Evolutionary conservation across 2,888 invertebrate species (phyloP), one percentile per base, ranked within the genome.

Genomic region (Helobdella robusta): DNA sequence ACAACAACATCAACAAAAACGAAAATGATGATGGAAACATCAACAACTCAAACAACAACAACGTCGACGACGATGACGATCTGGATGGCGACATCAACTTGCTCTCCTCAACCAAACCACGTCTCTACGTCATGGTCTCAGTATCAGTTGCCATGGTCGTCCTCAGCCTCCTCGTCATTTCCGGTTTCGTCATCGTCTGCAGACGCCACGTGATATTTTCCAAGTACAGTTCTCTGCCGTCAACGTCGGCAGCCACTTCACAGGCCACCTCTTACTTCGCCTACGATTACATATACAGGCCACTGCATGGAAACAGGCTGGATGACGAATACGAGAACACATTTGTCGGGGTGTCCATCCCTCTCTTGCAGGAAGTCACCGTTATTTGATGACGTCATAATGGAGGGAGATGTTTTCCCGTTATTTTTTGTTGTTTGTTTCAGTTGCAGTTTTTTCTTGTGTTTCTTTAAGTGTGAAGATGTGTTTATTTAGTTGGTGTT

Each of bases 271-370:
- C 60, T 2, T 46, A 50, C 62, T 50, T 62, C 20, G 65, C 59
- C 6, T 66, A 66, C 40, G 66, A 64, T 40, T 69, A 69, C 66
- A 66, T 69, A 46, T 70, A 70, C 58, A 59, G 65, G 25, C 70
- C 69, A 11, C 34, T 65, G 25, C 60, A 66, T n/a, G 64, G 59
- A 6, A 68, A 61, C 25, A 25, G 52, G 5, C 50, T 66, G 40
- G 66, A 66, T 58, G 70, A 70, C 20, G 70, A 70, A 34, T 70
- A 67, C 40, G 69, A 69, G 32, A 68, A 70, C 48, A 69, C 69
- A 0, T 70, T 68, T 40, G 70, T 70, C 0, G 70, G 70, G 15
- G 68, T 70, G 2, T 69, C 68, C n/a, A 67, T 70, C 35, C 70
- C 69, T 6, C 58, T 69, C 6, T 40, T 70, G 25, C 70, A 70